Conservation (phyloP, 2,113 vertebrate species). For the Pungitius pungitius region DNA sequence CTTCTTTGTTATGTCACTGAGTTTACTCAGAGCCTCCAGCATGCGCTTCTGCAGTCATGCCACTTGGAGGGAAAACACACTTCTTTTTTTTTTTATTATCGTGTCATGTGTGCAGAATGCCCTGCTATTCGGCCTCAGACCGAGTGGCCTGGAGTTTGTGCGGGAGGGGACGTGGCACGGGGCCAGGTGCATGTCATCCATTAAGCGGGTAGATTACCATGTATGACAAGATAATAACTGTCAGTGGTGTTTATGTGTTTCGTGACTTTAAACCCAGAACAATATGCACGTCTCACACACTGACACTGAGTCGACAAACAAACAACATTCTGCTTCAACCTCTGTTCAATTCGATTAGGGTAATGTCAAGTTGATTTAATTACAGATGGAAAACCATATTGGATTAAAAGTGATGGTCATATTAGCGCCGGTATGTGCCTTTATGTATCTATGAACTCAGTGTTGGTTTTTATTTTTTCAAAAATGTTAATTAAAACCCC, state of each 20-base stretch:
- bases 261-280: conserved; percentile 51
- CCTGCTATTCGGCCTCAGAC: conserved; percentile 13
- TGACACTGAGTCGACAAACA: conserved; percentile 53
- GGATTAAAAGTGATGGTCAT: conserved; percentile 45
- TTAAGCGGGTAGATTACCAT: conserved; percentile 55
- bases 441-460: conserved; percentile 38
- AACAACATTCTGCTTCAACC: conserved; percentile 41
- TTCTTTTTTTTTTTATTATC: conserved; percentile 55
- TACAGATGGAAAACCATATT: conserved; percentile 53
- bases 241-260: conserved; percentile 44
- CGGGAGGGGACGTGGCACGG: conserved; percentile 18
- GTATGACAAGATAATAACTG: conserved; percentile 44
- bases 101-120: conserved; percentile 49
- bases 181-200: conserved; percentile 66
- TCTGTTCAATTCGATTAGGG: conserved; percentile 54
- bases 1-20: conserved; percentile 37
- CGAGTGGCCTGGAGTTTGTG: neutral
- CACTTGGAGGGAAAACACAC: conserved; percentile 51
- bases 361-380: conserved; percentile 71
- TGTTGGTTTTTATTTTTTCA: conserved; percentile 15
- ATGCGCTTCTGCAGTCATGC: conserved; percentile 33
- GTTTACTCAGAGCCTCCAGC: conserved; percentile 53
- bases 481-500: conserved; percentile 5
- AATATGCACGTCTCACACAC: conserved; percentile 48
- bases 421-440: conserved; percentile 40